Percentiles rank a stretch among this genome's conserved stretches.
These are phyloP conservation scores for Tiliacea aurago DNA, from an alignment of 2,888 invertebrate genomes.

Conservation along the genomic window DNA sequence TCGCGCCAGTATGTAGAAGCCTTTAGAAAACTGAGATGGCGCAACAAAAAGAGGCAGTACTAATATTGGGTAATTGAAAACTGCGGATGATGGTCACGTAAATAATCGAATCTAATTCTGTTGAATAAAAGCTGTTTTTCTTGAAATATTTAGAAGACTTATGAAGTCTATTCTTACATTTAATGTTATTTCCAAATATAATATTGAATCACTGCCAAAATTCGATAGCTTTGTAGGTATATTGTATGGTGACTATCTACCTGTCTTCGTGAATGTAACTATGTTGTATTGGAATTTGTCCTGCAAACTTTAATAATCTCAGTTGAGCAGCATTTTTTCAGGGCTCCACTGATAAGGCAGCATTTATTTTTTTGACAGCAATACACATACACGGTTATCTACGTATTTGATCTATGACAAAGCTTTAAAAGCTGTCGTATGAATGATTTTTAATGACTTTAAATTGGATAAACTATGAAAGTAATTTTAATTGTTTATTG, in stretches of 20 bases:
- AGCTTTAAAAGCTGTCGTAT: background rate
- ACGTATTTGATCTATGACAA: background rate
- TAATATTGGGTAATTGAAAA: too few relatives aligned
- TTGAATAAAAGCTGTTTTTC: slow-evolving; percentile 6
- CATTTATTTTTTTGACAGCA: background rate
- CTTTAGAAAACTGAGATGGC: background rate
- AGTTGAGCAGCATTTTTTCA: background rate
- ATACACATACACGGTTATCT: background rate
- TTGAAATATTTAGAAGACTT: background rate
- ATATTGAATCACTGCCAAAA: slow-evolving; percentile 15
- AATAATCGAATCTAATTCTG: slow-evolving; percentile 16
- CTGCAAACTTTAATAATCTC: background rate
- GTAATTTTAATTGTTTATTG: background rate
- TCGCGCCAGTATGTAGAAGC: too few relatives aligned
- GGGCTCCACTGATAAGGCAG: too few relatives aligned
- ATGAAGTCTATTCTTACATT: slow-evolving; percentile 6
- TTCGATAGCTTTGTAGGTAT: too few relatives aligned
- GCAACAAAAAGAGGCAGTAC: background rate
- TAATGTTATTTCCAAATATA: slow-evolving; percentile 14
- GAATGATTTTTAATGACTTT: background rate
- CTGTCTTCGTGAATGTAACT: slow-evolving; percentile 7
- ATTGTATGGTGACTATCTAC: slow-evolving; percentile 4
- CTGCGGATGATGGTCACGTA: background rate
- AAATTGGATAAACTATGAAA: background rate
- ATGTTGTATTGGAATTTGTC: background rate